Base-by-base conservation (phyloP, 2,888 invertebrate species). In the Prosapia bicincta region DNA sequence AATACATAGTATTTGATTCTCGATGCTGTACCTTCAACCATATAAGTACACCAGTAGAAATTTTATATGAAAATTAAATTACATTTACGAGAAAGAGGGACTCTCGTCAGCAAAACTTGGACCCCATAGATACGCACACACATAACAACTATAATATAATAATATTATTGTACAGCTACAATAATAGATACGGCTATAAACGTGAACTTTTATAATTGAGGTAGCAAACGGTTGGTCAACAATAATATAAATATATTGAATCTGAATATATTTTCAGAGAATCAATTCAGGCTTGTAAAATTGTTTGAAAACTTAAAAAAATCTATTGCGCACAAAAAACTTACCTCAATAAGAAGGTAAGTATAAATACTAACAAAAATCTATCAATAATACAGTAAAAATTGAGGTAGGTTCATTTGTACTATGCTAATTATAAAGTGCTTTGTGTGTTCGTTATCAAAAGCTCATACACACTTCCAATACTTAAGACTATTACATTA, bases 381-480 rank as follows among this genome's bases (percentile, higher is more conserved):
- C 72, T 66, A 66, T 72, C 32, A 72, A 65, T 65, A 32, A 70
- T 70, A 72, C 24, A 66, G 24, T 30, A 30, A 71, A 30, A 73
- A 76, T 77, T 81, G 81, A 81, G 81, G 81, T 81, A 81, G 81
- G 78, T 80, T 74, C 74, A 74, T 81, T 80, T 81, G 81, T 81
- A 81, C 81, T 81, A 79, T 79, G 76, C 78, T 72, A 72, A 68
- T 66, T 54, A n/a, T n/a, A 54, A 54, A 54, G 54, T 54, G 54
- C 54, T 20, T 77, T 72, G 67, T 75, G 72, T 66, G 71, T 76
- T 54, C 20, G 54, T 54, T 20, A 20, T 54, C 54, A 54, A 54
- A 54, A 54, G 68, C 69, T 69, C 67, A 75, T 43, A 67, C 68
- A 71, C 26, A 75, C 67, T 68, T 67, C 67, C 25, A 69, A 69